Evolutionary conservation across 2,888 invertebrate species (phyloP), one percentile per base, ranked within the genome.

Genomic region (Piscicola geometra): DNA sequence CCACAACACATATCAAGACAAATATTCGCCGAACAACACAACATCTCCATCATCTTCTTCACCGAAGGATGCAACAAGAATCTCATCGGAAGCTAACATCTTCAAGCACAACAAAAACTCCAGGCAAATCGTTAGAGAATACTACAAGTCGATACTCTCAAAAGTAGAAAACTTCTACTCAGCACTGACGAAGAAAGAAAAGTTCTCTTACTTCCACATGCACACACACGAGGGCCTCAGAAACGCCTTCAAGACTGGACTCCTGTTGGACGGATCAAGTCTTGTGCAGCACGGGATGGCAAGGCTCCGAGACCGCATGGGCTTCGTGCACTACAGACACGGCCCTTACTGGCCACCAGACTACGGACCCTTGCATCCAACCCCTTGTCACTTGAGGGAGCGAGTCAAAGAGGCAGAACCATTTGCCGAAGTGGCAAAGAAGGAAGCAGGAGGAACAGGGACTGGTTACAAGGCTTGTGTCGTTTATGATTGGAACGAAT

Each of bases 331-430:
- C 9, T 81, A 81, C 77, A 78, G 80, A 50, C 80, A 84, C 75
- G 85, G 85, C 33, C 85, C 85, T 1, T 85, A 84, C 78, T 85
- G 85, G 85, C 85, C 85, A 0, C 76, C 78, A 21, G 84, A 84
- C 68, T 82, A 80, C 76, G 82, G 82, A 1, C 84, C 84, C 0
- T 76, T 84, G 21, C 82, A 81, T 78, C 82, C 84, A 0, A 80
- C 84, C 0, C 84, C 84, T 0, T 79, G 79, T 50, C 83, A 83
- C 77, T 78, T 78, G 60, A 80, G 81, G 79, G 79, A 78, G 69
- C 76, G 78, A 50, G 35, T 76, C 15, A 77, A 67, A 15, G n/a
- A 79, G 5, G 52, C 72, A 36, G 83, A 84, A 77, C 83, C 82
- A 5, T 76, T 83, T 30, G 28, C 67, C 30, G 21, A 35, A 15